Evolutionary conservation across 2,113 vertebrate species (phyloP), one percentile per base, ranked within the genome.

Genomic region (Tinamus guttatus): DNA sequence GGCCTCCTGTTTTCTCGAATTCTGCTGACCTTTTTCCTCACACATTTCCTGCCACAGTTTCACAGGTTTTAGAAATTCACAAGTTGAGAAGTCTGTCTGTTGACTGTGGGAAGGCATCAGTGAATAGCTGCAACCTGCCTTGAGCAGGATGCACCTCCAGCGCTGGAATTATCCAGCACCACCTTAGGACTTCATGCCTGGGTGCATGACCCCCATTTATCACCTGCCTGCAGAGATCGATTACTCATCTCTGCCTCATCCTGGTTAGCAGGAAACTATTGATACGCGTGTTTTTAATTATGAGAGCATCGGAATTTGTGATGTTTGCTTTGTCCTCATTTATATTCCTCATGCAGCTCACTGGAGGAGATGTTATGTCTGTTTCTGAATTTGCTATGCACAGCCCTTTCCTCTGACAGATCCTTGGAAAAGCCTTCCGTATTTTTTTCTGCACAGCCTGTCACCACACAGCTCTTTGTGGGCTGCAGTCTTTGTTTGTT

Each of bases 211-310:
- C 59, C 2, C 2, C 18, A 58, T 76, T 94, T 94, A 81, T 89
- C 90, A 84, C 70, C 65, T 93, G 77, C 13, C n/a, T 81, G 49
- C 86, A 87, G 81, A 89, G 92, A 94, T 96, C 14, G 2, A 63
- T 94, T 93, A 45, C 90, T 93, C 83, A 87, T 74, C 77, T 92
- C 52, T 89, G 6, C 18, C 74, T 93, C 65, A 90, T 89, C 69
- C 52, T 81, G 62, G 62, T 80, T 96, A 85, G 96, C 94, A 96
- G 86, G 65, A 90, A 94, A 76, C 65, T 90, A 89, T 89, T 80
- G 92, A 94, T 94, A 83, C 34, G 70, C 90, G 74, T 76, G 32
- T 43, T 89, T 92, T 54, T 89, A 96, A 94, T 97, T 92, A 86
- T 22, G 21, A 77, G 77, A 90, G 49, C 69, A 63, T 32, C 89